These are phyloP conservation scores for Pseudococcus longispinus DNA, from an alignment of 2,888 invertebrate species.

Conservation along the genomic window DNA sequence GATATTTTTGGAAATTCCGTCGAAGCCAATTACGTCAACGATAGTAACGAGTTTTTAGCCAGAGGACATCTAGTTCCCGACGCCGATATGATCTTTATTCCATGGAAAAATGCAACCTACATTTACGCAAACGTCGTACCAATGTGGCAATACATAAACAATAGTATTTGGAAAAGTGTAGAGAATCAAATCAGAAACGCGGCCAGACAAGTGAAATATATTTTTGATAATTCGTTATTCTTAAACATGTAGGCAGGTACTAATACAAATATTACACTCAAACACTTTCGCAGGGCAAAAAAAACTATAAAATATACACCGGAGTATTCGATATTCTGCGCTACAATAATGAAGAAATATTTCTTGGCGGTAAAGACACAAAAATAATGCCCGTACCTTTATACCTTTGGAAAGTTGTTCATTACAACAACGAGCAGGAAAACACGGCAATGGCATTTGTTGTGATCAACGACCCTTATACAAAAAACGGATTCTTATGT, in stretches of 20 bases:
- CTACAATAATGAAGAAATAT: neutral
- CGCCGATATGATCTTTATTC: neutral
- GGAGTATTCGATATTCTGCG: neutral
- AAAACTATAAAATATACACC: neutral
- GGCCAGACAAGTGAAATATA: neutral
- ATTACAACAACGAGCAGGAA: neutral
- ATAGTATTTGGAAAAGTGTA: neutral
- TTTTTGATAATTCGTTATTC: too few species aligned
- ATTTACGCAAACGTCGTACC: neutral
- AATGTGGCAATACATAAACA: neutral
- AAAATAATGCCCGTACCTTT: neutral
- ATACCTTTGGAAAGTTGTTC: conserved; percentile 26
- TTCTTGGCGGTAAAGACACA: neutral
- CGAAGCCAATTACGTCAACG: neutral
- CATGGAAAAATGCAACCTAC: neutral
- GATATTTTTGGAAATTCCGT: neutral
- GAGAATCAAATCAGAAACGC: neutral
- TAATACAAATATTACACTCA: neutral
- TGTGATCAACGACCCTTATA: neutral
- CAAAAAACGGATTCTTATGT: neutral
- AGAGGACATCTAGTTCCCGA: conserved; percentile 10
- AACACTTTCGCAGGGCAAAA: neutral
- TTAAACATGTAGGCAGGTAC: too few species aligned
- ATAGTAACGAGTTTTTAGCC: neutral
- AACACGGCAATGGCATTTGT: neutral